Conservation (phyloP, 2,797 vertebrate genomes). For the Anas bernieri region DNA sequence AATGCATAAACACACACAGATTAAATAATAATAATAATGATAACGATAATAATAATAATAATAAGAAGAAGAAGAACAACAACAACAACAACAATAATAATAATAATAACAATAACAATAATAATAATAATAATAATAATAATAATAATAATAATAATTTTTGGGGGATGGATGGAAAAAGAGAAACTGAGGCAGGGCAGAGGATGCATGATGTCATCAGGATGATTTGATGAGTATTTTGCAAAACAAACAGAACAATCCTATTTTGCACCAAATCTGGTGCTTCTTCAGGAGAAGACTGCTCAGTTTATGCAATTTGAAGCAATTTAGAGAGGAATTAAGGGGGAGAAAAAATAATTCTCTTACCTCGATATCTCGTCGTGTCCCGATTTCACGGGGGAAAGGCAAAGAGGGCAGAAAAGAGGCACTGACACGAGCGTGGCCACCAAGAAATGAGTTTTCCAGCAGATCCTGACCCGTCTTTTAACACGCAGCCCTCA, state of each 20-base stretch:
- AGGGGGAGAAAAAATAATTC: not conserved
- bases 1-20: not conserved
- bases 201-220: rapidly evolving
- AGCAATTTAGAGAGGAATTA: not conserved
- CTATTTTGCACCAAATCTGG: not conserved
- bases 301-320: rapidly evolving
- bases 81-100: too few relatives aligned
- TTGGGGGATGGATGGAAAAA: not conserved
- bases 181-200: not conserved
- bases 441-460: not conserved
- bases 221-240: not conserved
- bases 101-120: too few relatives aligned
- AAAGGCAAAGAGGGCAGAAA: not conserved
- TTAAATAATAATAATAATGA: too few relatives aligned
- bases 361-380: rapidly evolving
- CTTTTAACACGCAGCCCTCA: not conserved
- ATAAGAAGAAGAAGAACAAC: too few relatives aligned
- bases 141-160: too few relatives aligned
- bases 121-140: too few relatives aligned
- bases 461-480: not conserved
- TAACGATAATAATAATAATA: too few relatives aligned
- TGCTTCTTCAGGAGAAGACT: not conserved
- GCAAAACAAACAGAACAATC: too few relatives aligned
- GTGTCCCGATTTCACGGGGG: not conserved
- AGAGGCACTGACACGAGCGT: not conserved